Evolutionary conservation across 2,888 invertebrate genomes (phyloP).

Genomic region (Cylindroiulus punctatus): DNA sequence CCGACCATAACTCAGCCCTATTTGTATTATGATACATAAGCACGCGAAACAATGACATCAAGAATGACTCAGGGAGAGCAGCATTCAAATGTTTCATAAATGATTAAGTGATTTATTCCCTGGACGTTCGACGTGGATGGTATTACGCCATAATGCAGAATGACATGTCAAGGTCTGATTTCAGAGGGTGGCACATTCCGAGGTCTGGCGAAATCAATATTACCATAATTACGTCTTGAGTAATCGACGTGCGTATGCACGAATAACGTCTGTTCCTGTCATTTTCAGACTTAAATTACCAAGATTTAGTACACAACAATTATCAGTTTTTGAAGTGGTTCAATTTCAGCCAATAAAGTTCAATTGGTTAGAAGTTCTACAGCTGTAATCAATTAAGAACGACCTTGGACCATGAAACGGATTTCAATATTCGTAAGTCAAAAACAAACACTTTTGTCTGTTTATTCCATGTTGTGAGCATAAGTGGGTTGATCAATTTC

Average conservation of each 20-base stretch:
- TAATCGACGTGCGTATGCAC: background rate
- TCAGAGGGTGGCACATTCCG: background rate
- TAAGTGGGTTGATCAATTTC: too few relatives aligned
- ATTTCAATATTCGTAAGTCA: too few relatives aligned
- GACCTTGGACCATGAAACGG: too few relatives aligned
- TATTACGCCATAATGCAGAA: slow-evolving; percentile 23
- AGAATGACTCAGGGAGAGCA: background rate
- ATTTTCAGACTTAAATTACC: background rate
- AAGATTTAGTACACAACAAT: background rate
- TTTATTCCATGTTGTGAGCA: too few relatives aligned
- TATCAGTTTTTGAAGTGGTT: too few relatives aligned
- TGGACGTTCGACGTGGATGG: background rate
- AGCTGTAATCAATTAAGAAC: too few relatives aligned
- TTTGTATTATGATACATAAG: slow-evolving; percentile 8
- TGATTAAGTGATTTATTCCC: slow-evolving; percentile 37
- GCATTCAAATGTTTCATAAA: background rate
- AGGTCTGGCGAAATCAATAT: background rate
- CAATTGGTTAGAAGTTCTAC: too few relatives aligned
- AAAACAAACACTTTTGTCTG: too few relatives aligned
- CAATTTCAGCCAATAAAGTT: too few relatives aligned
- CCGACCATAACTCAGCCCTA: slow-evolving; percentile 19
- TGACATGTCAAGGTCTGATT: slow-evolving; percentile 2
- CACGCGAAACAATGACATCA: slow-evolving; percentile 1
- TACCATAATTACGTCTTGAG: background rate
- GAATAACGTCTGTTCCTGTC: background rate